Evolutionary conservation across 1,140 invertebrate species (phyloP).

Genomic region (Apis cerana): DNA sequence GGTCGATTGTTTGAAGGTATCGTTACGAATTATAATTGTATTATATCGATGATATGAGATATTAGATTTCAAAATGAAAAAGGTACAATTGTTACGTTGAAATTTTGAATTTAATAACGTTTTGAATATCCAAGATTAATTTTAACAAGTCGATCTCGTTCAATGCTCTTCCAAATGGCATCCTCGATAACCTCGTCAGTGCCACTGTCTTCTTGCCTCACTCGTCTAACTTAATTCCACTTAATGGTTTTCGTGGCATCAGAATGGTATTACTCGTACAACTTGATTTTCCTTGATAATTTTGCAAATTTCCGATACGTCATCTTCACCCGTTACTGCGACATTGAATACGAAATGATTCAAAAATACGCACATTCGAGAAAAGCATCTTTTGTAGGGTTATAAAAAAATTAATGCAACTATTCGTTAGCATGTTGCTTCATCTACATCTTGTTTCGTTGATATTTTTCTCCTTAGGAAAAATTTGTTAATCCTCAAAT

Average conservation of each 20-base stretch:
- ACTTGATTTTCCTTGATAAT: background rate
- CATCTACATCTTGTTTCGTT: background rate
- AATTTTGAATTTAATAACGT: no score
- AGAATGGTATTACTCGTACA: background rate
- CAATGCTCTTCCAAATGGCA: background rate
- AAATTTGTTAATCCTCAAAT: no score
- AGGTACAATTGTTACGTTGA: no score
- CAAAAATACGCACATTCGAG: no score
- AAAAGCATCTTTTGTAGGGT: background rate
- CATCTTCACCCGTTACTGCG: background rate
- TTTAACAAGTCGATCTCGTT: background rate
- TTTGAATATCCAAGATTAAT: background rate
- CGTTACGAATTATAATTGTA: no score
- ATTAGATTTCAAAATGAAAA: no score
- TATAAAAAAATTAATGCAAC: slow-evolving; percentile 4
- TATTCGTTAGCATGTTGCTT: background rate
- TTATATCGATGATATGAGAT: no score
- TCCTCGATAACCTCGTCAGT: no score
- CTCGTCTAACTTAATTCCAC: background rate
- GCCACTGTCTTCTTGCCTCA: background rate
- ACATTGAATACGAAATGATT: background rate
- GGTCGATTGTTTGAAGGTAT: no score
- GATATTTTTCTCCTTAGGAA: no score
- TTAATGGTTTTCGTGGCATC: background rate
- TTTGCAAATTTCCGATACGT: background rate